Conservation (phyloP, 2,888 invertebrate species). For the Liposcelis brunnea region DNA sequence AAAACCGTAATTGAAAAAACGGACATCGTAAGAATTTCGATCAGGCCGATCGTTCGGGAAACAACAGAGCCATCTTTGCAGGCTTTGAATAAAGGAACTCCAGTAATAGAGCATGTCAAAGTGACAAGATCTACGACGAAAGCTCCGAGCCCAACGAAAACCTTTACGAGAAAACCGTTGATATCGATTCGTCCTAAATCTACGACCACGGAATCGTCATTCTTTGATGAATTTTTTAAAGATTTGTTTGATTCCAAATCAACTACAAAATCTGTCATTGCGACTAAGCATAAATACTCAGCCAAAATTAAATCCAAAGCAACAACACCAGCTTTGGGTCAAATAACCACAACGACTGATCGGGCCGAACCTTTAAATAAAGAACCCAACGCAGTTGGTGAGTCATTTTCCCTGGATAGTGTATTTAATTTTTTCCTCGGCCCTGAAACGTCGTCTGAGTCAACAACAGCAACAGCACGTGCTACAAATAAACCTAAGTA, state of each 20-base stretch:
- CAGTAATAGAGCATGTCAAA: neutral
- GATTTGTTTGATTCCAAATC: neutral
- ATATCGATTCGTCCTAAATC: neutral
- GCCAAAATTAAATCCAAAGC: slow-evolving; percentile 1
- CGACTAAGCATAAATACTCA: neutral
- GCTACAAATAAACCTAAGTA: too few species aligned
- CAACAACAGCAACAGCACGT: too few species aligned
- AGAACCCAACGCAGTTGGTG: neutral
- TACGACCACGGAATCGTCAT: slow-evolving; percentile 4
- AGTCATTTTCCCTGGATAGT: slow-evolving; percentile 2
- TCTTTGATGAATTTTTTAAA: slow-evolving; percentile 6
- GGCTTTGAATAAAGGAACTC: neutral
- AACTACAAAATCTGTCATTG: neutral
- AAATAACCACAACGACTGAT: neutral
- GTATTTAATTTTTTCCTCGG: neutral
- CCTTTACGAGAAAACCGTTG: neutral
- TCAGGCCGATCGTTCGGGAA: neutral
- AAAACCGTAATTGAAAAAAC: neutral
- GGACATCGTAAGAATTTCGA: neutral
- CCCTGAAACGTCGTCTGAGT: neutral
- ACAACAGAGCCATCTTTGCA: neutral
- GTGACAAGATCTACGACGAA: neutral
- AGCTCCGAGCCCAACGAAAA: neutral
- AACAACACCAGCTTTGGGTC: neutral
- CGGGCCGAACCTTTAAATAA: too few species aligned